Evolutionary conservation across 2,888 invertebrate species (phyloP).

Genomic region (Eupsilia transversa): DNA sequence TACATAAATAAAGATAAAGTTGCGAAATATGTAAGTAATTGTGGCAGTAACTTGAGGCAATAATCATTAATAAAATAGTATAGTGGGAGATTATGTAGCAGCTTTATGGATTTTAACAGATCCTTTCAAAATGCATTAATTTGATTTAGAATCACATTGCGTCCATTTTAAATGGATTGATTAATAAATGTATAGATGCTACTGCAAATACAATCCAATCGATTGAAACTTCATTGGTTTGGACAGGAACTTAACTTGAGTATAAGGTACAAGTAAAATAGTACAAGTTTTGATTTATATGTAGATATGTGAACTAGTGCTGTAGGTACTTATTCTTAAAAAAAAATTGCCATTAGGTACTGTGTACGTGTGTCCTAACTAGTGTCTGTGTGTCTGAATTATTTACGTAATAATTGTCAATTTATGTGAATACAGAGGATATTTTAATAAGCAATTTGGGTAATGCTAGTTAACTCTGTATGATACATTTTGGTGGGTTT

Average conservation of each 20-base stretch:
- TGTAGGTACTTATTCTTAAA: not conserved
- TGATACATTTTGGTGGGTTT: constrained; percentile 8
- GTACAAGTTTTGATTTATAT: not conserved
- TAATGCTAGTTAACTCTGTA: constrained; percentile 5
- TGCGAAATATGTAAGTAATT: constrained; percentile 38
- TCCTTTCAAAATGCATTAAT: constrained; percentile 39
- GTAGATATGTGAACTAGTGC: no score
- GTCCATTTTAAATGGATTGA: constrained; percentile 15
- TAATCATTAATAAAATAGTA: constrained; percentile 37
- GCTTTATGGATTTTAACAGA: constrained; percentile 32
- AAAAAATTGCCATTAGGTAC: not conserved
- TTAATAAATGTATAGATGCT: constrained; percentile 18
- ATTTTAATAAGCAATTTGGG: constrained; percentile 47
- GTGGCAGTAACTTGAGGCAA: constrained; percentile 20
- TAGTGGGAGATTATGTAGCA: constrained; percentile 30
- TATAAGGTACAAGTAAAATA: no score
- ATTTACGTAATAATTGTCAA: not conserved
- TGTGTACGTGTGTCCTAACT: not conserved
- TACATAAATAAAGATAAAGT: constrained; percentile 25
- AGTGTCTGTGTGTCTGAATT: not conserved
- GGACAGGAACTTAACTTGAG: not conserved
- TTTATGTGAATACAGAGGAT: not conserved
- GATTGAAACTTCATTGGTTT: not conserved
- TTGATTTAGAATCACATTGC: constrained; percentile 25
- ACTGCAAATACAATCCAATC: not conserved